Evolutionary conservation across 1,140 invertebrate species (phyloP).

Genomic region (Potamilus streckersoni): DNA sequence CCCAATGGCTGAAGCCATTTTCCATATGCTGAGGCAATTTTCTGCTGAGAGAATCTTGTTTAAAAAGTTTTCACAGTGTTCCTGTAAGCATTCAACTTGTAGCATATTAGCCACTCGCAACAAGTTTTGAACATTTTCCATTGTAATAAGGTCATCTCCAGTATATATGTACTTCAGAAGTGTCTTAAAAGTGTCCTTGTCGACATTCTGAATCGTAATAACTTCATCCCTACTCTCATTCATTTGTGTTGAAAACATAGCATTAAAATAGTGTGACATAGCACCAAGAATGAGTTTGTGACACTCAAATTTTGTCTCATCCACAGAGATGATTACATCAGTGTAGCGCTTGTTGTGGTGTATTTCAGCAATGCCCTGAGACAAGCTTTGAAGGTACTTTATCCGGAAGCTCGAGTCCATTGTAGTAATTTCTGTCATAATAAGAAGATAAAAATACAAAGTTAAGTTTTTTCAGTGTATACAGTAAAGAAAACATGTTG

Average conservation of each 20-base stretch:
- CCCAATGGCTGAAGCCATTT: conserved; percentile 80
- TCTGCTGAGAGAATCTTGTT: conserved; percentile 73
- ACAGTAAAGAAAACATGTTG: no score
- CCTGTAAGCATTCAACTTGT: conserved; percentile 79
- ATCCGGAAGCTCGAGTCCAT: conserved; percentile 4
- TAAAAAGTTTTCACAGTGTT: conserved; percentile 81
- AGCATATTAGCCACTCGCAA: conserved; percentile 77
- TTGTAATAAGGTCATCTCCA: conserved; percentile 77
- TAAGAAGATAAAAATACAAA: no score
- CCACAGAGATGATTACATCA: conserved; percentile 19
- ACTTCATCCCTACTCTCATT: conserved; percentile 72
- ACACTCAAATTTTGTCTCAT: conserved; percentile 16
- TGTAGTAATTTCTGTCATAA: not conserved
- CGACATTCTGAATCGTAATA: conserved; percentile 79
- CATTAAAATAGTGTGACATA: conserved; percentile 85
- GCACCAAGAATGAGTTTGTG: conserved; percentile 85
- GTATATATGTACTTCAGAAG: conserved; percentile 86
- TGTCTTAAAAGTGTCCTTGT: conserved; percentile 77
- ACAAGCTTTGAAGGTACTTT: conserved; percentile 14
- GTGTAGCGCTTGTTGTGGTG: conserved; percentile 14
- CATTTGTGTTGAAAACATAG: conserved; percentile 83
- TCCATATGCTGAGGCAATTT: conserved; percentile 84
- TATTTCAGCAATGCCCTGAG: conserved; percentile 18
- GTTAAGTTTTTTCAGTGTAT: no score
- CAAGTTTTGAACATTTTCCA: conserved; percentile 81